Evolutionary conservation across 2,888 invertebrate species (phyloP), one percentile per base, ranked within the genome.

Genomic region (Myopa tessellatipennis): DNA sequence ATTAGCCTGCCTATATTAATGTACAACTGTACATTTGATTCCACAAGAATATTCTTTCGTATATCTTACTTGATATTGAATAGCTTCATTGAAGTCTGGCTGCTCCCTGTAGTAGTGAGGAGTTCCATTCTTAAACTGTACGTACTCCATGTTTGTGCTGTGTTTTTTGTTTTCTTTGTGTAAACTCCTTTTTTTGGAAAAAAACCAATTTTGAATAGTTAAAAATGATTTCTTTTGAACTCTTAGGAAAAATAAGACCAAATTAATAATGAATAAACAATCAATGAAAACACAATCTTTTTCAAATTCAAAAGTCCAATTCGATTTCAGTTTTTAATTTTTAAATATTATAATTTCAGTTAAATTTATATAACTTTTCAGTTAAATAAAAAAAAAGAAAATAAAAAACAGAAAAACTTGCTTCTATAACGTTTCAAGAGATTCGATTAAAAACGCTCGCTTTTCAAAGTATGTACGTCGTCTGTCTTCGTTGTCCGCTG

Each of bases 21-120:
- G 38, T 16, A 7, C 5, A 18, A 40, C 40, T 69, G 69, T 69
- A 16, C 45, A 18, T 60, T 58, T n/a, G 38, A n/a, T 52, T 18
- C 14, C 34, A 18, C 65, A 8, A 36, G 52, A 74, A 36, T 36
- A 14, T 73, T 73, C 61, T 26, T n/a, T 45, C 40, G 12, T n/a
- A 16, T 45, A 8, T 50, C 89, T 89, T 89, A 89, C 89, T 89
- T 89, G 89, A 85, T 90, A 88, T 84, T 89, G 89, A 85, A 89
- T 88, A 83, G 87, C 86, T 84, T 89, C 89, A 83, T 89, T 88
- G 84, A 88, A 84, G 84, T 89, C 89, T 85, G 88, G 88, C 82
- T 88, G 84, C 83, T 88, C 89, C 86, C 88, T 87, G 85, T 88
- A 88, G 85, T 89, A 89, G 84, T 88, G 87, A 80, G 89, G 89